phyloP scores from a whole-genome alignment of 1,140 invertebrate genomes.

The Radopholus similis region DNA sequence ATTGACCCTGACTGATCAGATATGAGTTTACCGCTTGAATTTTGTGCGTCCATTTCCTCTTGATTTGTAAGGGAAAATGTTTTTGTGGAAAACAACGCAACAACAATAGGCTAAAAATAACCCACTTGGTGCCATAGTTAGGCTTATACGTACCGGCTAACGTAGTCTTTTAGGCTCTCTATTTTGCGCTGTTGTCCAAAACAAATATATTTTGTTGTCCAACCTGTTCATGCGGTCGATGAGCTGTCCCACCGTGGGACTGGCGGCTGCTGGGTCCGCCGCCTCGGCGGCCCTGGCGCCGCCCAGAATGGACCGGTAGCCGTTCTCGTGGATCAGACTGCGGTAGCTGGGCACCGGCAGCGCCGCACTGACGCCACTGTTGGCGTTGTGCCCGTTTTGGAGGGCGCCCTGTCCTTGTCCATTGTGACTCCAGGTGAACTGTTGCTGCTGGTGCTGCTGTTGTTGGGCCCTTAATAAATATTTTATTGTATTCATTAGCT shows the following conservation, averaged over 20 bases:
- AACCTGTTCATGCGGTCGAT: constrained; percentile 17
- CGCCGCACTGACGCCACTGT: background rate
- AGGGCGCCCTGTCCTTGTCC: background rate
- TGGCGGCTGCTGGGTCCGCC: background rate
- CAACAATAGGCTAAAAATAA: no score
- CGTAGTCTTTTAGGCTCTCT: no score
- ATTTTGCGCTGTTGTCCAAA: no score
- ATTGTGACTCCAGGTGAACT: background rate
- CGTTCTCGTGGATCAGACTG: constrained; percentile 17
- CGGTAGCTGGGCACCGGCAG: background rate
- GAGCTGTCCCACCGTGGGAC: constrained; percentile 2
- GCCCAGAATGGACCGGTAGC: constrained; percentile 10
- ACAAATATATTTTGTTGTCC: background rate
- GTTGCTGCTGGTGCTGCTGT: constrained; percentile 8
- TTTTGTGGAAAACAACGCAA: no score
- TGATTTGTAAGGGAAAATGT: no score
- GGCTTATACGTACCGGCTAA: no score
- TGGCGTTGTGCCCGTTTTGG: background rate
- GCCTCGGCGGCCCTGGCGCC: background rate
- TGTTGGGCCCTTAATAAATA: constrained; percentile 16
- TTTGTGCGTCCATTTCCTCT: no score
- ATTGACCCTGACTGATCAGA: no score
- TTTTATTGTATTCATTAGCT: no score
- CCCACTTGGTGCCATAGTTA: no score
- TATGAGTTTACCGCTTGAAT: no score